phyloP scores from a whole-genome alignment of 2,888 invertebrate genomes.

The Osmoderma eremita region DNA sequence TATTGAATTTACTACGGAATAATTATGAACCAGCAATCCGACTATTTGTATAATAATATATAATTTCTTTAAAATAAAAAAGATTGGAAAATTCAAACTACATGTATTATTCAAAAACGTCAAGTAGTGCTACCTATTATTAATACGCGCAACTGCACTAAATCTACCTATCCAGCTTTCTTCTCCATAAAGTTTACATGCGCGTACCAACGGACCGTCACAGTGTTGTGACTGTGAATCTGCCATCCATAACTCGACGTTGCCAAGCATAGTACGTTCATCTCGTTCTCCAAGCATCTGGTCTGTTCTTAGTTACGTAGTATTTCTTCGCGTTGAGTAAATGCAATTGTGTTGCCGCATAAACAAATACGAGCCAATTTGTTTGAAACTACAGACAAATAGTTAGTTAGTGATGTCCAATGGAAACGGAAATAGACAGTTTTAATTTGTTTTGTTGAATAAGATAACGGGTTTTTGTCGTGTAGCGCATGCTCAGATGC shows the following conservation, averaged over 20 bases:
- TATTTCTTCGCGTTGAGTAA: slow-evolving; percentile 2
- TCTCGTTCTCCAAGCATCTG: slow-evolving; percentile 27
- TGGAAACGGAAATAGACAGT: slow-evolving; percentile 6
- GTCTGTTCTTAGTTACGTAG: slow-evolving; percentile 20
- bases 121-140: too few species aligned
- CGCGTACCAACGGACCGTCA: background rate
- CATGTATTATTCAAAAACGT: too few species aligned
- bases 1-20: too few species aligned
- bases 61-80: too few species aligned
- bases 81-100: too few species aligned
- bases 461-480: slow-evolving; percentile 49
- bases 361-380: slow-evolving; percentile 15
- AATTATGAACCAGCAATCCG: too few species aligned
- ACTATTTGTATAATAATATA: too few species aligned
- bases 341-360: slow-evolving; percentile 10
- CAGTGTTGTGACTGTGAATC: background rate
- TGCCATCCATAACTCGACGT: slow-evolving; percentile 20
- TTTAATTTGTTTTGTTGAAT: slow-evolving; percentile 17
- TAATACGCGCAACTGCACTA: too few species aligned
- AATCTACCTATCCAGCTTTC: too few species aligned
- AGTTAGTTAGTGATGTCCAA: slow-evolving; percentile 17
- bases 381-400: background rate
- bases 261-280: slow-evolving; percentile 38
- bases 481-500: slow-evolving; percentile 52
- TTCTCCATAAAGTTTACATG: background rate